Evolutionary conservation across 1,140 invertebrate genomes (phyloP).

Genomic region (Apis dorsata): DNA sequence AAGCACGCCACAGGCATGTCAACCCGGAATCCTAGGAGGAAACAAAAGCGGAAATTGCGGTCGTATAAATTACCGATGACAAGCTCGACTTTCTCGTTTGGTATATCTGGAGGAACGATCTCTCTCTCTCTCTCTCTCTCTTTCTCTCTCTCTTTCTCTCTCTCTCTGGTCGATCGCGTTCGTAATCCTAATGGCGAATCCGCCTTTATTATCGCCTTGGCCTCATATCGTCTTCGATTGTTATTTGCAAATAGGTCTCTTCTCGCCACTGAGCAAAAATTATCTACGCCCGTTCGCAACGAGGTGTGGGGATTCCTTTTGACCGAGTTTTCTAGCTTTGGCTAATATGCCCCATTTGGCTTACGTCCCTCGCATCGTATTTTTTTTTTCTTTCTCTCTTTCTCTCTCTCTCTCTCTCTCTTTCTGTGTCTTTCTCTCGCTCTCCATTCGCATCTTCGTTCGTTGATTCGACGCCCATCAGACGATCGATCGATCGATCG

Average conservation of each 20-base stretch:
- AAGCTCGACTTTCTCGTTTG: slow-evolving; percentile 18
- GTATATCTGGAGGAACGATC: slow-evolving; percentile 46
- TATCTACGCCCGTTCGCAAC: slow-evolving; percentile 64
- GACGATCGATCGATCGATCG: neutral
- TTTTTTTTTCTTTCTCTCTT: neutral
- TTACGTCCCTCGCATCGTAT: slow-evolving; percentile 48
- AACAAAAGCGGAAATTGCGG: slow-evolving; percentile 32
- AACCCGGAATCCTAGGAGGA: slow-evolving; percentile 8
- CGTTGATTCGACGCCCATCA: neutral
- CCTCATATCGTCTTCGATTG: slow-evolving; percentile 69
- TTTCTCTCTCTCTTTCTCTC: too few species aligned
- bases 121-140: neutral
- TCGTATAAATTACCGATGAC: slow-evolving; percentile 44
- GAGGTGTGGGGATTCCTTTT: slow-evolving; percentile 70
- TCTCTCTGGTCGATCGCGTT: slow-evolving; percentile 13
- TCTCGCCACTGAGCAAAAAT: slow-evolving; percentile 74
- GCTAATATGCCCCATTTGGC: slow-evolving; percentile 61
- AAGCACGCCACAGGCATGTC: slow-evolving; percentile 29
- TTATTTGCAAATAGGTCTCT: slow-evolving; percentile 75
- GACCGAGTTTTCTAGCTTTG: slow-evolving; percentile 66
- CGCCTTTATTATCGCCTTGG: slow-evolving; percentile 53
- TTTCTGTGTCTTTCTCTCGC: neutral
- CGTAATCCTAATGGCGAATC: slow-evolving; percentile 39
- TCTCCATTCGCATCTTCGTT: neutral
- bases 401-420: neutral